phyloP scores from a whole-genome alignment of 2,888 invertebrate genomes.

The Schizaphis graminum region DNA sequence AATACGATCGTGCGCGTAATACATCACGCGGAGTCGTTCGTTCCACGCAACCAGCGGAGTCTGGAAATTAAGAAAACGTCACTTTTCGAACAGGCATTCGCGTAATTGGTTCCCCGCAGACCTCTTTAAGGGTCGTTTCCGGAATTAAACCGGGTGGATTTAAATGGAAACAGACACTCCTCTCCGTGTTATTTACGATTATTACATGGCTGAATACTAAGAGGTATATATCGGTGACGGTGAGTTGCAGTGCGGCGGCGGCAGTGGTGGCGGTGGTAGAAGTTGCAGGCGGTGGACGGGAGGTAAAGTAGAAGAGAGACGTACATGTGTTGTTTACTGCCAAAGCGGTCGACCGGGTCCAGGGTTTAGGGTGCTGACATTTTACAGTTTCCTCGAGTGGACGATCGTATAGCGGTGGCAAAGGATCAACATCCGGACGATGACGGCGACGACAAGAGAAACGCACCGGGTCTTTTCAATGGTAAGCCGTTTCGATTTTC shows the following conservation, averaged over 20 bases:
- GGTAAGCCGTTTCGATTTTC: constrained; percentile 38
- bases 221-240: constrained; percentile 14
- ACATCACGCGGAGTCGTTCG: constrained; percentile 1
- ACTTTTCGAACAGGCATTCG: constrained; percentile 46
- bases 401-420: background rate
- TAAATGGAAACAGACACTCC: constrained; percentile 49
- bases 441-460: background rate
- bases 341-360: background rate
- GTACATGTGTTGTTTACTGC: constrained; percentile 55
- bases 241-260: background rate
- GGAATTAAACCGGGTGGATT: constrained; percentile 50
- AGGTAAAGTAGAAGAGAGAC: background rate
- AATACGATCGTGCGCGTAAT: constrained; percentile 21
- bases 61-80: constrained; percentile 31
- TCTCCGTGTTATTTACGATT: constrained; percentile 48
- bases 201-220: constrained; percentile 37
- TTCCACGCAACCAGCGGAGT: background rate
- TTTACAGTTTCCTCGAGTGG: constrained; percentile 51
- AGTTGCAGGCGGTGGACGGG: background rate
- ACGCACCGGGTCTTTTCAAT: background rate
- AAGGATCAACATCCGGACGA: constrained; percentile 49
- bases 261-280: background rate
- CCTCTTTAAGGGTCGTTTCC: constrained; percentile 54
- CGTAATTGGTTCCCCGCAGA: constrained; percentile 50
- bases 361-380: constrained; percentile 48